Evolutionary conservation across 2,888 invertebrate genomes (phyloP), one percentile per base, ranked within the genome.

Genomic region (Athalia rosae): DNA sequence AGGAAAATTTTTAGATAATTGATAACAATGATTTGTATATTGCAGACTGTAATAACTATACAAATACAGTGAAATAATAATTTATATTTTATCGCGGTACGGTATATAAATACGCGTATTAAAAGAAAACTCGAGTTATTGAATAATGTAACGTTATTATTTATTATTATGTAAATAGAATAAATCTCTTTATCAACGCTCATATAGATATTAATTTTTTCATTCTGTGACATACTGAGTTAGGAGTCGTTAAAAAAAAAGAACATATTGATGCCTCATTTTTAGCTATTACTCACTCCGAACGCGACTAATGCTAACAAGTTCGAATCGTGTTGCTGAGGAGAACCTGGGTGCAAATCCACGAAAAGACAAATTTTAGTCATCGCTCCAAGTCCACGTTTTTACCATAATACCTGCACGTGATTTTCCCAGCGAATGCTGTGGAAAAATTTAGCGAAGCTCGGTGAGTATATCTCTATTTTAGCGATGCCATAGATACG

Each of bases 101-200:
- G 15, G 61, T 3, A 13, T 3, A 13, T 28, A 28, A 28, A 28
- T 28, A 28, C 2, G 28, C 28, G 28, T 28, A 28, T 2, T 61
- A n/a, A 53, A 43, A n/a, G 4, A 15, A 7, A 13, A n/a, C n/a
- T 41, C 58, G 45, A 58, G n/a, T 69, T 43, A 69, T 69, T 43
- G 62, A 74, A 61, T 62, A 74, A 48, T 62, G 74, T 74, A 74
- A 62, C n/a, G 15, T 47, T 61, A 61, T 74, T 47, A 73, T 59
- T 56, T 69, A 56, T 74, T 62, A 74, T 74, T 74, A 11, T 74
- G 62, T 74, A 74, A 48, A 74, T 74, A 74, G 47, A 74, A 74
- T 74, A 74, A 74, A 74, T 61, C 61, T 74, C 74, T 74, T 74
- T 74, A 62, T 74, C 74, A 61, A 61, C 61, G 74, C 74, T 74